Base-by-base conservation (phyloP, 2,888 invertebrate genomes). In the Cerceris rybyensis region DNA sequence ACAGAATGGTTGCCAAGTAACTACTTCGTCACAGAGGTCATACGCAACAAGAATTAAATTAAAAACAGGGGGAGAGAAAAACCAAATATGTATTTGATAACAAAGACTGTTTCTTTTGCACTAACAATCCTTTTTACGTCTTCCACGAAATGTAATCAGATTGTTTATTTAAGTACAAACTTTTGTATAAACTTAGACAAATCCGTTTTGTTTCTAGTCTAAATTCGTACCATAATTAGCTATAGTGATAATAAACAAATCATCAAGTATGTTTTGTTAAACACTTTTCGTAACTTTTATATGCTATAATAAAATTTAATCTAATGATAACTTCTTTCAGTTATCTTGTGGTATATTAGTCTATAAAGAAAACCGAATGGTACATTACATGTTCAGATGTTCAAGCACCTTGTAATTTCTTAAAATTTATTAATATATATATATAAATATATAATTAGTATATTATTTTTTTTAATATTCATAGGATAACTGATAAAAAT, bases 1-100 rank as follows among this genome's bases (percentile, higher is more conserved):
- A 49, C 8, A 60, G 60, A 64, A 43, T 43, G 55, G 80, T 80
- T 75, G 79, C 80, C 42, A 74, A 67, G 80, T 50, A 68, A 80
- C 79, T 28, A 9, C 52, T 42, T 39, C 28, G n/a, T 46, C 46
- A 9, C 9, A 46, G n/a, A 16, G 14, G 7, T 41, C 16, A 42
- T 41, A 42, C 1, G 46, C 13, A 46, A 5, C 9, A 46, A 13
- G 0, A 2, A 11, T 46, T 13, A 13, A 46, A 5, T 46, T 57
- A 63, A 57, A 57, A 66, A 60, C 65, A 50, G 39, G n/a, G 43
- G 63, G 8, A 39, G 41, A 52, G n/a, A n/a, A n/a, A n/a, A 70
- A 76, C 77, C 61, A 57, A 58, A 78, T 71, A 58, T 16, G 58
- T 39, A 43, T 50, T 1, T 69, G 42, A 61, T 58, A 39, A 46